Percentiles rank a stretch among this genome's conserved stretches.
Evolutionary conservation across 2,113 vertebrate genomes (phyloP).

Genomic region (Ptychochromis oligacanthus): DNA sequence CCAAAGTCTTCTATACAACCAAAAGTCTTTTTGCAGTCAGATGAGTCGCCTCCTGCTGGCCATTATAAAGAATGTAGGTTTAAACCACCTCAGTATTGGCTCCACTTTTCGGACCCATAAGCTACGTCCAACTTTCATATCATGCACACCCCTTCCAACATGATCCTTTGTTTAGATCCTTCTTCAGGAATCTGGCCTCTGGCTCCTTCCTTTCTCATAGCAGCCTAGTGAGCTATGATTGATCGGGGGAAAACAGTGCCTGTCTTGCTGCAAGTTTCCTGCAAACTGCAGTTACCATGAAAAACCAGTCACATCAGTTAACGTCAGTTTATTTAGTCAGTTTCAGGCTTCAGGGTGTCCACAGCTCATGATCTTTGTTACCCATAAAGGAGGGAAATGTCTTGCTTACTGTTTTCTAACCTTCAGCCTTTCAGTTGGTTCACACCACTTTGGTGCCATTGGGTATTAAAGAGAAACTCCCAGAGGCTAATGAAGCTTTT

Average conservation of each 20-base stretch:
- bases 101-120: too few species aligned
- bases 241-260: background rate
- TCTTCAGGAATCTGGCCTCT: background rate
- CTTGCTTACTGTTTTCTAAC: background rate
- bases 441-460: background rate
- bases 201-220: background rate
- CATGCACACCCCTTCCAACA: too few species aligned
- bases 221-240: background rate
- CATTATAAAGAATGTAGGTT: too few species aligned
- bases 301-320: background rate
- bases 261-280: too few species aligned
- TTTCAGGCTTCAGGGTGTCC: background rate
- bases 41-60: too few species aligned
- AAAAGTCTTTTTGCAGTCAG: too few species aligned
- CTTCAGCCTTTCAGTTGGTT: background rate
- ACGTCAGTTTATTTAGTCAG: background rate
- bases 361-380: background rate
- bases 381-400: background rate
- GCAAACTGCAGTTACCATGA: background rate
- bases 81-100: too few species aligned
- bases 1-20: too few species aligned
- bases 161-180: background rate
- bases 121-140: too few species aligned
- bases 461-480: background rate
- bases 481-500: constrained; percentile 8